Conservation (phyloP, 2,797 vertebrate genomes). For the Caiman crocodilus region DNA sequence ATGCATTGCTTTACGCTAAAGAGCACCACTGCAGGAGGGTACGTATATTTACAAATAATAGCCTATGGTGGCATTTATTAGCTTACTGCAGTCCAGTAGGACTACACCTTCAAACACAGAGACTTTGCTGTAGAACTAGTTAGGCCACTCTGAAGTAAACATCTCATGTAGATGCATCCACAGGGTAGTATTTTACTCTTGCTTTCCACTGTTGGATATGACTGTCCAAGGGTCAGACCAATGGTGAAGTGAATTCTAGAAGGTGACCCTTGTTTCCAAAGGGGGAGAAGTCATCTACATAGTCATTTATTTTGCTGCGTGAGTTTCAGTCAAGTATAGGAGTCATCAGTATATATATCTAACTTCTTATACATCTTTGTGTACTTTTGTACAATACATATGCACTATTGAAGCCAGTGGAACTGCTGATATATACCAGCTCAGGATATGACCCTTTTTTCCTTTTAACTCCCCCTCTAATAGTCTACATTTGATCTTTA, state of each 20-base stretch:
- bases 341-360: background rate
- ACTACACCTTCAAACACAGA: too few relatives aligned
- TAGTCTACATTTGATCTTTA: background rate
- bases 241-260: background rate
- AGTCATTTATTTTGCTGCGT: background rate
- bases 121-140: too few relatives aligned
- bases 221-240: background rate
- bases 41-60: too few relatives aligned
- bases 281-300: background rate
- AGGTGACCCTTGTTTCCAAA: background rate
- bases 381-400: background rate
- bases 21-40: too few relatives aligned
- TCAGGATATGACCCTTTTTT: background rate
- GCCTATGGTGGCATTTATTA: too few relatives aligned
- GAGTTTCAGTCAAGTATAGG: background rate
- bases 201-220: background rate
- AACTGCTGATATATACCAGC: background rate
- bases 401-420: background rate
- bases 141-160: too few relatives aligned
- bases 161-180: background rate
- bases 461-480: background rate
- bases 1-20: too few relatives aligned
- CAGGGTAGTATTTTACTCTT: background rate
- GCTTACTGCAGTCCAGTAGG: too few relatives aligned
- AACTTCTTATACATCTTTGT: background rate